phyloP scores from a whole-genome alignment of 30 jellyfish, hydroid and myxozoan species.

The Catostylus mosaicus region DNA sequence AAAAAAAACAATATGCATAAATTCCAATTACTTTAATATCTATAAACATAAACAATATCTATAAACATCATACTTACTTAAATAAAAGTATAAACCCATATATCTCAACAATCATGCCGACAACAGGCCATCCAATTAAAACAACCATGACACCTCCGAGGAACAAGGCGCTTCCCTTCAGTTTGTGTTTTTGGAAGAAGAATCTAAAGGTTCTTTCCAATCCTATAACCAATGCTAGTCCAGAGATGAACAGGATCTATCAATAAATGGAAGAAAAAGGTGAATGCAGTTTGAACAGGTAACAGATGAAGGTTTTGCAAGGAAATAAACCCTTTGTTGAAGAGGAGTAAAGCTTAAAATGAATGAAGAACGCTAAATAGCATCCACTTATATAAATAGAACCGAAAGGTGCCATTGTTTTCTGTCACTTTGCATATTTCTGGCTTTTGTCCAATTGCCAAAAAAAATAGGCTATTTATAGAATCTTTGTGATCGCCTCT shows the following conservation, averaged over 20 bases:
- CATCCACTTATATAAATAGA: too few relatives aligned
- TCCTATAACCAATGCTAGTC: conserved; percentile 95
- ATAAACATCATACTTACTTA: conserved; percentile 78
- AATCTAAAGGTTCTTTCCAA: conserved; percentile 94
- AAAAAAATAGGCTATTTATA: too few relatives aligned
- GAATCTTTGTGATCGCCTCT: too few relatives aligned
- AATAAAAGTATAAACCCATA: conserved; percentile 90
- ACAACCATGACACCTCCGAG: conserved; percentile 94
- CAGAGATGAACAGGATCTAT: conserved; percentile 93
- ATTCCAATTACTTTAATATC: background rate
- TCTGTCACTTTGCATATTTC: too few relatives aligned
- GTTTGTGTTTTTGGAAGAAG: conserved; percentile 88
- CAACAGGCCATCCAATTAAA: conserved; percentile 93
- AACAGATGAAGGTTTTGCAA: too few relatives aligned
- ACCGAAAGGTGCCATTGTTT: too few relatives aligned
- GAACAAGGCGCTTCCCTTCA: conserved; percentile 91
- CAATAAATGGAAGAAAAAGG: too few relatives aligned
- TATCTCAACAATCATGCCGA: conserved; percentile 96
- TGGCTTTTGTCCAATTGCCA: too few relatives aligned
- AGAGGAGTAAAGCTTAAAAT: too few relatives aligned
- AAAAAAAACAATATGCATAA: background rate
- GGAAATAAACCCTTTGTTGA: too few relatives aligned
- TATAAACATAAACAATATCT: background rate
- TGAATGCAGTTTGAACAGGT: too few relatives aligned
- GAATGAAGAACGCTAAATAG: too few relatives aligned